phyloP scores from a whole-genome alignment of 2,888 invertebrate species.

The Xanthia togata region DNA sequence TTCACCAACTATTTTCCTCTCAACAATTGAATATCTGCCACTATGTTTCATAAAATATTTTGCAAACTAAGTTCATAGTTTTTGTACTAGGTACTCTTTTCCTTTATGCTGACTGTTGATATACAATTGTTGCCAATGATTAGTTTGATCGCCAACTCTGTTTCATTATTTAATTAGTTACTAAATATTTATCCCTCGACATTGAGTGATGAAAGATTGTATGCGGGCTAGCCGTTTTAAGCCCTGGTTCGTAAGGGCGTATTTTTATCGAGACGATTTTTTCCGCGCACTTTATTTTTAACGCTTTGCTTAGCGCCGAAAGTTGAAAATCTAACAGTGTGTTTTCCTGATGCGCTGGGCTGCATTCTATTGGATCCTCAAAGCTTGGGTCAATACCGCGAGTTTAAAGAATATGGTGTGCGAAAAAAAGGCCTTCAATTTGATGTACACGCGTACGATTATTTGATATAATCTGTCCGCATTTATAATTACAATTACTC shows the following conservation, averaged over 20 bases:
- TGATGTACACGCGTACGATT: not conserved
- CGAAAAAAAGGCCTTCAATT: too few species aligned
- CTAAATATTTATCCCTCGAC: not conserved
- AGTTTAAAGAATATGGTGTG: too few species aligned
- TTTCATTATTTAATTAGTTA: not conserved
- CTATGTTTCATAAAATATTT: constrained; percentile 6
- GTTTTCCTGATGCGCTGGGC: too few species aligned
- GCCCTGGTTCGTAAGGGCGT: too few species aligned
- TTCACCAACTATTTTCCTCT: not conserved
- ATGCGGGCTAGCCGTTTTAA: not conserved
- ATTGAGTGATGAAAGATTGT: not conserved
- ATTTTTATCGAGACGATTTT: too few species aligned
- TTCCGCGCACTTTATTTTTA: too few species aligned
- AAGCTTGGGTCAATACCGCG: too few species aligned
- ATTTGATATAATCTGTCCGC: not conserved
- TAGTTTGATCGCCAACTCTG: not conserved
- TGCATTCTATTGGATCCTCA: too few species aligned
- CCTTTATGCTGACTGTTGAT: not conserved
- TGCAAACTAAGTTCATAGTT: not conserved
- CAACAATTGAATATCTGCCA: constrained; percentile 2
- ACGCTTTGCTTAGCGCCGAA: too few species aligned
- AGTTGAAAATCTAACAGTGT: too few species aligned
- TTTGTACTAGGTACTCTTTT: not conserved
- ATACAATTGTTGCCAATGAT: not conserved
- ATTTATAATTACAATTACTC: not conserved